Evolutionary conservation across 2,888 invertebrate genomes (phyloP), one percentile per base, ranked within the genome.

Genomic region (Calliopum simillimum): DNA sequence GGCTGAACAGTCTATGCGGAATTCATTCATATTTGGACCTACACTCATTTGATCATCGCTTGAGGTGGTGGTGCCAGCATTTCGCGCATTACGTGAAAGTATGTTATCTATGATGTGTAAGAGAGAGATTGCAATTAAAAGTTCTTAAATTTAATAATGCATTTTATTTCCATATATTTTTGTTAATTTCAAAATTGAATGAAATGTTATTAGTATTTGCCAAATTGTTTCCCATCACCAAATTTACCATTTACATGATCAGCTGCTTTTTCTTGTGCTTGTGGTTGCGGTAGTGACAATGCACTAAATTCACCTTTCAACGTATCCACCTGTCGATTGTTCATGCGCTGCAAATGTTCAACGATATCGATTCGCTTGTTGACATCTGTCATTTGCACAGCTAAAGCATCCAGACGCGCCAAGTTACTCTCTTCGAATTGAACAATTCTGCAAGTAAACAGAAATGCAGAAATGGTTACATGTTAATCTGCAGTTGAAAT

Each of bases 361-460:
- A 88, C 75, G 33, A 82, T 80, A 63, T 87, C 86, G 49, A 87
- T 72, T 46, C 86, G 81, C 25, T 84, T 81, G 44, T 81, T 79
- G 23, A 85, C 81, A 64, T 88, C 86, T 62, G 85, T 75, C 58
- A 88, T 79, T 68, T 88, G 87, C 1, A 80, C 78, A 49, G 79
- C 81, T 53, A 88, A 69, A 0, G 82, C 82, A 16, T 88, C 87
- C 71, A 85, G 79, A 55, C 86, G 86, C 16, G 85, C 88, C 64
- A 81, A 76, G 25, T 81, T 83, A 73, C 85, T 84, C 0, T 84
- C 81, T 77, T 88, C 85, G 16, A 88, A 77, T 65, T 83, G 81
- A 23, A 84, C 84, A 64, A 88, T 71, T 76, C 87, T 87, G 76
- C 2, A 74, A 77, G 11, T 11, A 64, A 63, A 69, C 51, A 49